Conservation (phyloP, 2,888 invertebrate genomes). For the Notodonta ziczac region DNA sequence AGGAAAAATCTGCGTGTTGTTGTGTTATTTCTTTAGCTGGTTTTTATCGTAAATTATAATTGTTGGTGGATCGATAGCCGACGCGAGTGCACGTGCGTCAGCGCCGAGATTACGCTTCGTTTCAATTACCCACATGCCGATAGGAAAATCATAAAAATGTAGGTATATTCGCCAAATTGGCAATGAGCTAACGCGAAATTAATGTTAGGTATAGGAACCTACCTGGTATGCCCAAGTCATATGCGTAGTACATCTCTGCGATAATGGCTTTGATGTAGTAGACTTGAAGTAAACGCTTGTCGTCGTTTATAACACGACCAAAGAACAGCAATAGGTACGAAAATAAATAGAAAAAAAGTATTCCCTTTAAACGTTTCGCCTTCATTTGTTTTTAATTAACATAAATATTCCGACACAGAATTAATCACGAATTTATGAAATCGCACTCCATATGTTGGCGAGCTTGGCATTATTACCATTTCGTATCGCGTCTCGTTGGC, state of each 20-base stretch:
- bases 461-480: background rate
- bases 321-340: no score
- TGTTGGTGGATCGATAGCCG: slow-evolving; percentile 51
- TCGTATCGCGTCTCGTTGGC: no score
- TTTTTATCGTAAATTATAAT: slow-evolving; percentile 56
- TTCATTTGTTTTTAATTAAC: no score
- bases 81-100: slow-evolving; percentile 63
- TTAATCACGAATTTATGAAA: no score
- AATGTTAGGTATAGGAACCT: slow-evolving; percentile 16
- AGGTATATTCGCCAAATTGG: slow-evolving; percentile 56
- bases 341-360: no score
- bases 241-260: background rate
- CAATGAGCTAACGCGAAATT: slow-evolving; percentile 47
- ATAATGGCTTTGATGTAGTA: no score
- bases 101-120: slow-evolving; percentile 54
- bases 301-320: no score
- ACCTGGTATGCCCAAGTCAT: slow-evolving; percentile 12
- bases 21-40: slow-evolving; percentile 39
- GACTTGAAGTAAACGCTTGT: no score
- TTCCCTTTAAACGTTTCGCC: no score
- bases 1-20: slow-evolving; percentile 34
- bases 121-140: slow-evolving; percentile 58
- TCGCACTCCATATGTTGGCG: background rate
- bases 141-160: slow-evolving; percentile 65
- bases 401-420: no score